Base-by-base conservation (phyloP, 2,888 invertebrate species). In the Eurytoma californica region DNA sequence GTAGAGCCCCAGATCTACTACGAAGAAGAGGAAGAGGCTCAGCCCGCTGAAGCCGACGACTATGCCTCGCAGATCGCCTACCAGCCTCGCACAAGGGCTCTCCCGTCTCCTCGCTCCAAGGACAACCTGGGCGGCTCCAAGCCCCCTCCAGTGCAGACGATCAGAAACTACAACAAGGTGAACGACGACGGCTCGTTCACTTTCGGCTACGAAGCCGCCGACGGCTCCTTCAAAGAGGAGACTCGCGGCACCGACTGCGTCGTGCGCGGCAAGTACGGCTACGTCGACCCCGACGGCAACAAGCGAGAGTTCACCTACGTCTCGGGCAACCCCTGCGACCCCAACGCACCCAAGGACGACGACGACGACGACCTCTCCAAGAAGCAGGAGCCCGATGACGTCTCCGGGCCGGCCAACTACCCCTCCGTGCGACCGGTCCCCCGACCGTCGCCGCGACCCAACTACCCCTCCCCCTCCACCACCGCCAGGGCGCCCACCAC, bases 211-310 rank as follows among this genome's bases (percentile, higher is more conserved):
- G 95, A 95, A 90, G 95, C 95, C 0, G 96, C 95, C 14, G 96
- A 96, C 86, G 96, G 96, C 0, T 95, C 95, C 81, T 96, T 96
- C 92, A 96, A 96, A 87, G 96, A 96, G 87, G 96, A 96, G 89
- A 96, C 96, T 3, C 91, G 96, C 79, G 96, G 96, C 67, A 95
- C 95, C 0, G 96, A 96, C 90, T 96, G 96, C 89, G 95, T 96
- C 0, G 96, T 96, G 5, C 93, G 96, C 80, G 96, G 96, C 72
- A 96, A 96, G 89, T 96, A 96, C 90, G 96, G 96, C 28, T 96
- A 96, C 91, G 92, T 96, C 14, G 96, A 96, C 90, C 96, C 96
- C 0, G 95, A 96, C 84, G 96, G 96, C 84, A 95, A 96, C 91
- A 95, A 95, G 86, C 91, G 96, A 83, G 96, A 96, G 90, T 96